A percentile compares a stretch with the other conserved stretches of the same genome.
Conservation (phyloP, 1,140 invertebrate species). For the Tigriopus japonicus region DNA sequence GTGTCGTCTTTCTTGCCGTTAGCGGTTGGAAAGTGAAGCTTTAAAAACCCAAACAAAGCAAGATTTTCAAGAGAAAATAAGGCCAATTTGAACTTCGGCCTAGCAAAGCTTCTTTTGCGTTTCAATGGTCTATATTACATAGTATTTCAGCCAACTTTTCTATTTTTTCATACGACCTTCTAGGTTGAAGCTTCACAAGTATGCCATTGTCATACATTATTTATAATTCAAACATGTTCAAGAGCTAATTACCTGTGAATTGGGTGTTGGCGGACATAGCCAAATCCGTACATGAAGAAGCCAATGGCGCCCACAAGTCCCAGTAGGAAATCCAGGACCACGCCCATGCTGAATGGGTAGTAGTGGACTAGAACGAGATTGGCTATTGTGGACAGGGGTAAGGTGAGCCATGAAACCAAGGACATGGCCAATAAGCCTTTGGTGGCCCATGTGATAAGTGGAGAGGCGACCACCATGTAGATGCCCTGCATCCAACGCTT, state of each 20-base stretch:
- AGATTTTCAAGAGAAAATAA: no score
- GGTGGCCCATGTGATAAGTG: conserved; percentile 54
- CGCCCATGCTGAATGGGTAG: conserved; percentile 68
- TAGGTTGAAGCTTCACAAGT: no score
- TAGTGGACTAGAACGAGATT: conserved; percentile 43
- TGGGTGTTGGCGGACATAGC: conserved; percentile 83
- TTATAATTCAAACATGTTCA: no score
- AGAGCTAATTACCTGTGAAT: conserved; percentile 23
- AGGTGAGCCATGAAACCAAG: conserved; percentile 51
- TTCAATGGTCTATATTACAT: no score
- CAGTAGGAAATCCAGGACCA: conserved; percentile 59
- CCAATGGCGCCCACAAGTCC: conserved; percentile 74
- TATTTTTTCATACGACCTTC: no score
- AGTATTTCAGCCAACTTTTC: no score
- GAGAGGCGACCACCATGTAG: conserved; percentile 74
- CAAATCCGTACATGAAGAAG: conserved; percentile 90
- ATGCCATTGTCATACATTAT: no score
- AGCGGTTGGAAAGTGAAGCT: no score
- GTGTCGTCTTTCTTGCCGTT: no score
- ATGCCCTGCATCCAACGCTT: conserved; percentile 93
- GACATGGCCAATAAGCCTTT: conserved; percentile 31
- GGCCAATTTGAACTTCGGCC: no score
- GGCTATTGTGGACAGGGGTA: conserved; percentile 55
- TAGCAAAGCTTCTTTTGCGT: no score
- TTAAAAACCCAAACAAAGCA: no score